These are phyloP conservation scores for Falco naumanni DNA, from an alignment of 2,797 vertebrate genomes.

Conservation along the genomic window DNA sequence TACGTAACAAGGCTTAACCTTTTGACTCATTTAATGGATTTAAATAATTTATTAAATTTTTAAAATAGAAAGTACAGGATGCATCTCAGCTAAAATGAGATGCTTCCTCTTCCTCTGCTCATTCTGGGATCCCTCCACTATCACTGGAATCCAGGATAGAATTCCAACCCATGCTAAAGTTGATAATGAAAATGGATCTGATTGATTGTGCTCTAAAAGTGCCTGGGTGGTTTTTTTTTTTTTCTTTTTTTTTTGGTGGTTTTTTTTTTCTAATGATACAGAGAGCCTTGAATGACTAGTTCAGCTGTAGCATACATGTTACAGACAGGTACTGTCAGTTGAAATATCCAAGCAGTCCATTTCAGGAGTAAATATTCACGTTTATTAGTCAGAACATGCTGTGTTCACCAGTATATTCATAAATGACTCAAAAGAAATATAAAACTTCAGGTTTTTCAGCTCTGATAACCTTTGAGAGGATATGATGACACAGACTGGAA, in stretches of 20 bases:
- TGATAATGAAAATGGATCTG: not conserved
- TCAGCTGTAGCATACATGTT: not conserved
- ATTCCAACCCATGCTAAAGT: not conserved
- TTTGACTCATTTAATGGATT: not conserved
- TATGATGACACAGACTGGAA: not conserved
- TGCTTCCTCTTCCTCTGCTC: not conserved
- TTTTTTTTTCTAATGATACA: not conserved
- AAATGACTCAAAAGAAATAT: not conserved
- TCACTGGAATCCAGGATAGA: not conserved
- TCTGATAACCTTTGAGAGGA: not conserved
- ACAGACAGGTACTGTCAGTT: not conserved
- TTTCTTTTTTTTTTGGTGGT: not conserved
- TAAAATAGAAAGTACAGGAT: not conserved
- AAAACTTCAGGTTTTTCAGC: not conserved
- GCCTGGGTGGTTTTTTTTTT: not conserved
- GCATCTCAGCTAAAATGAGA: not conserved
- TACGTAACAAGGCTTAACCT: not conserved
- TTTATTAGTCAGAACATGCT: not conserved
- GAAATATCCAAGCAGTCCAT: not conserved
- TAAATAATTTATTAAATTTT: not conserved
- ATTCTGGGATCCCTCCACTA: not conserved
- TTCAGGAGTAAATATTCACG: not conserved
- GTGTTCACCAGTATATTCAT: not conserved
- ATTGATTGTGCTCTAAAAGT: not conserved
- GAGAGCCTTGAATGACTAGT: not conserved